phyloP scores from a whole-genome alignment of 2,888 invertebrate genomes.

The Mythimna lalbum region DNA sequence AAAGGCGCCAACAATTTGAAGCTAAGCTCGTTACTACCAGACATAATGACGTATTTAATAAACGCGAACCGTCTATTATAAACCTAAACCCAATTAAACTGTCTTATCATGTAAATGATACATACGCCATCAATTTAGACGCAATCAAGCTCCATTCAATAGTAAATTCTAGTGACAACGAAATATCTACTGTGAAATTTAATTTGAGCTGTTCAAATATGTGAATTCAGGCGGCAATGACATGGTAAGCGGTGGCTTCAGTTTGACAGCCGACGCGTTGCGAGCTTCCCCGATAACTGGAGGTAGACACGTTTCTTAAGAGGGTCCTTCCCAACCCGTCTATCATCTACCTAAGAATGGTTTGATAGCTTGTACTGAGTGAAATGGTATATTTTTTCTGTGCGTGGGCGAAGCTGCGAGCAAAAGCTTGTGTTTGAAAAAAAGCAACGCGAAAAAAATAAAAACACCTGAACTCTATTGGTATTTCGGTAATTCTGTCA shows the following conservation, averaged over 20 bases:
- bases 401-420: too few relatives aligned
- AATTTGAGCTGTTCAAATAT: conserved; percentile 61
- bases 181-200: conserved; percentile 58
- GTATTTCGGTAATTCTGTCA: too few relatives aligned
- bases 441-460: too few relatives aligned
- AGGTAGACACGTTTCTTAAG: conserved; percentile 16
- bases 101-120: conserved; percentile 57
- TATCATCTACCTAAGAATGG: too few relatives aligned
- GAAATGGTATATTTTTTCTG: too few relatives aligned
- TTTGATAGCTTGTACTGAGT: too few relatives aligned
- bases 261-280: conserved; percentile 48
- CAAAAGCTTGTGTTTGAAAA: too few relatives aligned
- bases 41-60: conserved; percentile 31
- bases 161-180: conserved; percentile 44
- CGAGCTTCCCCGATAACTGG: conserved; percentile 44
- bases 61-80: conserved; percentile 33
- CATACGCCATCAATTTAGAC: conserved; percentile 42
- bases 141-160: conserved; percentile 62
- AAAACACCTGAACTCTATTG: too few relatives aligned
- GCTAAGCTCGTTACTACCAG: conserved; percentile 11
- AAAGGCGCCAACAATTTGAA: conserved; percentile 21
- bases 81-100: conserved; percentile 49
- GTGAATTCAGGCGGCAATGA: conserved; percentile 63
- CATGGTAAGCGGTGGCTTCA: conserved; percentile 64
- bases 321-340: too few relatives aligned